phyloP scores from a whole-genome alignment of 2,888 invertebrate species.

The Ariolimax columbianus region DNA sequence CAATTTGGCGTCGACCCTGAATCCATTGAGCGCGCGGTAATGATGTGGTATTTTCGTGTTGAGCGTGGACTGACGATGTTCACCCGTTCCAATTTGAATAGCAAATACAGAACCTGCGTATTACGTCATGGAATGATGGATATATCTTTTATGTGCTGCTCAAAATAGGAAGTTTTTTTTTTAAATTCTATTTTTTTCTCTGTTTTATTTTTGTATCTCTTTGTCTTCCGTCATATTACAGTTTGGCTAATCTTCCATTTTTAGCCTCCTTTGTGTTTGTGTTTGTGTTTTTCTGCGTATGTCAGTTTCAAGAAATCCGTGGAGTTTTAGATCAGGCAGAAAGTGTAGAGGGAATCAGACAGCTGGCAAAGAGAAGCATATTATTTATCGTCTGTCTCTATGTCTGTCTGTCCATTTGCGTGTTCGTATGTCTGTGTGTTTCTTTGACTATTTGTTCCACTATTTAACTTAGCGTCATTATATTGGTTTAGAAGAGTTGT shows the following conservation, averaged over 20 bases:
- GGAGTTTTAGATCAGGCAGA: too few species aligned
- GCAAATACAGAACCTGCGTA: not conserved
- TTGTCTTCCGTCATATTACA: not conserved
- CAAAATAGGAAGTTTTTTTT: not conserved
- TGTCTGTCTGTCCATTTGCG: not conserved
- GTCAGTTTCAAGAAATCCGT: not conserved
- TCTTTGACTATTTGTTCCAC: too few species aligned
- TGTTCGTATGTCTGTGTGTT: not conserved
- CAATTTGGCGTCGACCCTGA: not conserved
- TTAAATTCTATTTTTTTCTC: not conserved
- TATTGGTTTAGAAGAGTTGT: too few species aligned
- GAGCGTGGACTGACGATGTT: not conserved
- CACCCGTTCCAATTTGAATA: not conserved
- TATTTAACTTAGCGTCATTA: too few species aligned
- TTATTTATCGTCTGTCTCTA: too few species aligned
- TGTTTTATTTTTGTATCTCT: not conserved
- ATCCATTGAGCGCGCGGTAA: not conserved
- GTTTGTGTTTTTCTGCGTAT: not conserved
- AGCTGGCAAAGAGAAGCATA: too few species aligned
- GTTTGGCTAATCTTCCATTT: not conserved
- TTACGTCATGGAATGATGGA: not conserved
- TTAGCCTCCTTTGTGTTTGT: too few species aligned
- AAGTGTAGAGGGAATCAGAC: too few species aligned
- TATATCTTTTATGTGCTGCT: not conserved
- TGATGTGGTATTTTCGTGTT: slow-evolving; percentile 2